Base-by-base conservation (phyloP, 2,888 invertebrate species). In the Hypolimnas misippus region DNA sequence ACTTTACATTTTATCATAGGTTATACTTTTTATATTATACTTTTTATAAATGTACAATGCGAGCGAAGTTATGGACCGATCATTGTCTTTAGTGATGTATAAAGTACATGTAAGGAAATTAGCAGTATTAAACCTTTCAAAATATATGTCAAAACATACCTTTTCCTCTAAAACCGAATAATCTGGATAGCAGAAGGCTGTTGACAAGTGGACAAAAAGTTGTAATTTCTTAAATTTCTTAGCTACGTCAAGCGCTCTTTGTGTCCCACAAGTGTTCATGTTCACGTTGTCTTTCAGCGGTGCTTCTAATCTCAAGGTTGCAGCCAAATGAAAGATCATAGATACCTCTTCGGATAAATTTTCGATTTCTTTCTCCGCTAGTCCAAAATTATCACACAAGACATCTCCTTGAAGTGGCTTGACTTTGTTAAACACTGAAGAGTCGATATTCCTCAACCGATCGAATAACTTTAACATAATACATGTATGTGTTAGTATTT, bases 101-200 rank as follows among this genome's bases (percentile, higher is more conserved):
- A n/a, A n/a, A n/a, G n/a, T n/a, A n/a, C n/a, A n/a, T n/a, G n/a
- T n/a, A n/a, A n/a, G n/a, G n/a, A n/a, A n/a, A n/a, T n/a, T n/a
- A n/a, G n/a, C n/a, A n/a, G n/a, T n/a, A n/a, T n/a, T n/a, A n/a
- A n/a, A n/a, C n/a, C n/a, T n/a, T n/a, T 33, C 2, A 42, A 42
- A 6, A 12, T 21, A 21, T 10, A 46, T 19, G 4, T 2, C 12
- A 33, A 21, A 31, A n/a, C 73, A 67, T 73, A 92, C 91, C 79
- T 74, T 86, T 72, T 92, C 91, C n/a, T 78, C 83, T 59, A 92
- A 75, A 54, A 86, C 73, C 70, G 85, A 83, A 55, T 96, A 94
- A 80, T 99, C 98, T 70, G 98, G 97, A 78, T 99, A 98, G 79
- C 98, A 98, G 83, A 98, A 99, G 0, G 99, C 98, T 0, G 99